phyloP scores from a whole-genome alignment of 2,888 invertebrate species.

The Platypus cylindrus region DNA sequence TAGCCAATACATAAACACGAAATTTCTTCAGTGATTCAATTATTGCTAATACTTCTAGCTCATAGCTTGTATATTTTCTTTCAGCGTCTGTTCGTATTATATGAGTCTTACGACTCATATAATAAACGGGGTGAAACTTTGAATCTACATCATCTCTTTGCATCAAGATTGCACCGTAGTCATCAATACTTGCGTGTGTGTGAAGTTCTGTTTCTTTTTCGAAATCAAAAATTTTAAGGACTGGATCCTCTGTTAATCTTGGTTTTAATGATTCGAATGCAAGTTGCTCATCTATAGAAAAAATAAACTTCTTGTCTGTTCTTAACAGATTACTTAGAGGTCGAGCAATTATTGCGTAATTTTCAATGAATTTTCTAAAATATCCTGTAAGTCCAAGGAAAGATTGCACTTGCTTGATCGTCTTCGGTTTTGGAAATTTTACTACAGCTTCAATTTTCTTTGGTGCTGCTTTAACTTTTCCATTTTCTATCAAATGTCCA shows the following conservation, averaged over 20 bases:
- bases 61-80: slow-evolving; percentile 4
- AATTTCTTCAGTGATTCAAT: slow-evolving; percentile 4
- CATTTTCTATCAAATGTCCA: slow-evolving; percentile 22
- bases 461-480: slow-evolving; percentile 21
- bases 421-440: slow-evolving; percentile 22
- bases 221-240: slow-evolving; percentile 6
- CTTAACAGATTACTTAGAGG: slow-evolving; percentile 12
- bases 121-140: slow-evolving; percentile 4
- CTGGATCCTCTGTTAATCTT: too few relatives aligned
- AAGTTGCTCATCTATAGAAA: slow-evolving; percentile 13
- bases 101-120: slow-evolving; percentile 23
- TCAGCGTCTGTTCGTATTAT: slow-evolving; percentile 20
- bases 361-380: slow-evolving; percentile 22
- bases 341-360: slow-evolving; percentile 17
- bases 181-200: slow-evolving; percentile 15
- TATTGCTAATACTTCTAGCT: slow-evolving; percentile 2
- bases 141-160: slow-evolving; percentile 9
- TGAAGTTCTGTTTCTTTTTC: slow-evolving; percentile 11
- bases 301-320: slow-evolving; percentile 15
- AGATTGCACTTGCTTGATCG: slow-evolving; percentile 17
- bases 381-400: slow-evolving; percentile 21
- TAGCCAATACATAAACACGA: slow-evolving; percentile 14
- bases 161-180: slow-evolving; percentile 18
- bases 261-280: slow-evolving; percentile 17
- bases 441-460: slow-evolving; percentile 20